Evolutionary conservation across 2,888 invertebrate species (phyloP).

Genomic region (Drosophila hamatofila): DNA sequence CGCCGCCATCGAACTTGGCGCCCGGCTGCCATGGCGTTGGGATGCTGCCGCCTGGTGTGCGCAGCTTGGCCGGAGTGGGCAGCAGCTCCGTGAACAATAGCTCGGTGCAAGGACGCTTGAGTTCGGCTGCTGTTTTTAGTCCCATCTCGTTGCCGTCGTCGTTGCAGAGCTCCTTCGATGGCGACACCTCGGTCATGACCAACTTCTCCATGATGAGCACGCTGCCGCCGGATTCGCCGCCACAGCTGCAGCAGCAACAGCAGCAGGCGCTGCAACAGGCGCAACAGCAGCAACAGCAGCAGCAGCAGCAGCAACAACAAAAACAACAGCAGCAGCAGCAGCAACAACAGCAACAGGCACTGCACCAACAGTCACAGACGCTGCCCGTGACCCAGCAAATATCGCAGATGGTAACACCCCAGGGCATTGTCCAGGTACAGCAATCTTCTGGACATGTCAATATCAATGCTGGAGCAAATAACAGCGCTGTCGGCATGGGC

Average conservation of each 20-base stretch:
- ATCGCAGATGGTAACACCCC: conserved; percentile 58
- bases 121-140: conserved; percentile 87
- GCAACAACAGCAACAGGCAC: conserved; percentile 33
- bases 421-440: conserved; percentile 62
- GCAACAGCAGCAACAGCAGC: conserved; percentile 54
- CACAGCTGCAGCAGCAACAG: conserved; percentile 72
- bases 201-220: conserved; percentile 85
- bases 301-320: conserved; percentile 47
- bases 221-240: conserved; percentile 85
- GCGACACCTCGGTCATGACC: conserved; percentile 88
- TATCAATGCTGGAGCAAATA: conserved; percentile 54
- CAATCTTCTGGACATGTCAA: conserved; percentile 56
- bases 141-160: conserved; percentile 89
- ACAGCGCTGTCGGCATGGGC: conserved; percentile 63
- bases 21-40: conserved; percentile 39
- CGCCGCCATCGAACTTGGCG: conserved; percentile 79
- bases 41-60: conserved; percentile 31
- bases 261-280: conserved; percentile 66
- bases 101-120: conserved; percentile 79
- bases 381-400: conserved; percentile 48
- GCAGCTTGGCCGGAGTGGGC: conserved; percentile 39
- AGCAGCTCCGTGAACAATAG: conserved; percentile 44
- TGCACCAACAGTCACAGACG: conserved; percentile 53
- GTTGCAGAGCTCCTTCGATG: conserved; percentile 92
- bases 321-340: conserved; percentile 45